A percentile compares a stretch with the other conserved stretches of the same genome.
Conservation (phyloP, 2,888 invertebrate genomes). For the Drosophila paranaensis region DNA sequence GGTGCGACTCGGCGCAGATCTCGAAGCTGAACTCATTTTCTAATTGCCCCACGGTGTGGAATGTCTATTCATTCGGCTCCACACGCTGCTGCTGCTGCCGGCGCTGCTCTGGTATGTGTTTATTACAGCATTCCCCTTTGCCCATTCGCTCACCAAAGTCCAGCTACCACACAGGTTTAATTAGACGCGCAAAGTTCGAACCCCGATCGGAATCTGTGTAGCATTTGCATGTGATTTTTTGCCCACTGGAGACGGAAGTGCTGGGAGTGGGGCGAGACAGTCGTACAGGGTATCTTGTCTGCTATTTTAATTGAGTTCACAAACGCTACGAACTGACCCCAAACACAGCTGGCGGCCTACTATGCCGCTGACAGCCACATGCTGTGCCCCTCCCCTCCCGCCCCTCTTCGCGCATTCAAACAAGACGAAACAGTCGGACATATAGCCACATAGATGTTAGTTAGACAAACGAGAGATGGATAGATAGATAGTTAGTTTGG, state of each 20-base stretch:
- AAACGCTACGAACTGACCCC: constrained; percentile 58
- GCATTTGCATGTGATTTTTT: constrained; percentile 50
- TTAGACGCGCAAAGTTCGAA: constrained; percentile 14
- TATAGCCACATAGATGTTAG: constrained; percentile 8
- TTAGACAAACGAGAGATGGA: constrained; percentile 18
- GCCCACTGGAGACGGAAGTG: constrained; percentile 6
- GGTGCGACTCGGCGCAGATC: constrained; percentile 62
- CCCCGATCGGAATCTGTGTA: constrained; percentile 10
- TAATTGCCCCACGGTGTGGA: constrained; percentile 77
- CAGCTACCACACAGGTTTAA: constrained; percentile 27
- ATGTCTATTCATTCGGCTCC: constrained; percentile 65
- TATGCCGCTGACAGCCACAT: constrained; percentile 72
- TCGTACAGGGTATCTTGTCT: constrained; percentile 47
- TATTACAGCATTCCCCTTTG: constrained; percentile 30
- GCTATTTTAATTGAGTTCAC: constrained; percentile 79
- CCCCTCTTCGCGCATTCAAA: not conserved
- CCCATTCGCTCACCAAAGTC: not conserved
- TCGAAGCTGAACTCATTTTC: constrained; percentile 74
- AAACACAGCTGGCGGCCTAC: constrained; percentile 65
- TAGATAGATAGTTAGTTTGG: constrained; percentile 31
- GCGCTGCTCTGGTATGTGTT: constrained; percentile 57
- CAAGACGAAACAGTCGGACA: not conserved
- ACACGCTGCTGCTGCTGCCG: constrained; percentile 5
- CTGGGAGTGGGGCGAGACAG: not conserved
- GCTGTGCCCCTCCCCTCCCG: constrained; percentile 48